Conservation (phyloP, 2,113 vertebrate genomes). For the Ammospiza nelsoni region DNA sequence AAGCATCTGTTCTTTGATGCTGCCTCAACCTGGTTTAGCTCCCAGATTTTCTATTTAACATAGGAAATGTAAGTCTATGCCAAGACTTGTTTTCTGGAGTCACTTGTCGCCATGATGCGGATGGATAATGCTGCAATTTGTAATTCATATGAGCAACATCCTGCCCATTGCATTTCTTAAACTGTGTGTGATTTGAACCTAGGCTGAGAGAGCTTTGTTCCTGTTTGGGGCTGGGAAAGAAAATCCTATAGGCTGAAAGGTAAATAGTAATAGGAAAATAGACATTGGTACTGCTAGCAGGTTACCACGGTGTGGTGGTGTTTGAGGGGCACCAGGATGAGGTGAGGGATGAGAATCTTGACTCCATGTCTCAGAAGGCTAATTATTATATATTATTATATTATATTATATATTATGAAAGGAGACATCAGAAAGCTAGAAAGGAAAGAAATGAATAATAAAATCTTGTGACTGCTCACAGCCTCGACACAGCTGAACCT, state of each 20-base stretch:
- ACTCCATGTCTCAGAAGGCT: no score
- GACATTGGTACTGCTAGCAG: neutral
- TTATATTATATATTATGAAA: no score
- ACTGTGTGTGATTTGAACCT: neutral
- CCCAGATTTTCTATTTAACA: conserved; percentile 11
- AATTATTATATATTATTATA: no score
- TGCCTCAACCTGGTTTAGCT: conserved; percentile 26
- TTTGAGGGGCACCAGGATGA: no score
- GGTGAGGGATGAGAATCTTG: no score
- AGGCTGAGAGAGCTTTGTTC: neutral
- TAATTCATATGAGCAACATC: neutral
- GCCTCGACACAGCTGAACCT: no score
- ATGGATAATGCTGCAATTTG: neutral
- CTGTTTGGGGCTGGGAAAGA: neutral
- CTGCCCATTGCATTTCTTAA: neutral
- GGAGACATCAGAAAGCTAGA: no score
- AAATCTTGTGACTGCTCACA: no score
- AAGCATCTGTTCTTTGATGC: conserved; percentile 40
- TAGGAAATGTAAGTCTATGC: neutral
- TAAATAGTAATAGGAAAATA: neutral
- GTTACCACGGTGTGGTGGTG: neutral
- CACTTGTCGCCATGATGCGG: conserved; percentile 21
- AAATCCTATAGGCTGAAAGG: neutral
- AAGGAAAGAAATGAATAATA: no score
- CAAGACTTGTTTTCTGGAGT: conserved; percentile 36